phyloP scores from a whole-genome alignment of 2,888 invertebrate species.

The Nomada goodeniana region DNA sequence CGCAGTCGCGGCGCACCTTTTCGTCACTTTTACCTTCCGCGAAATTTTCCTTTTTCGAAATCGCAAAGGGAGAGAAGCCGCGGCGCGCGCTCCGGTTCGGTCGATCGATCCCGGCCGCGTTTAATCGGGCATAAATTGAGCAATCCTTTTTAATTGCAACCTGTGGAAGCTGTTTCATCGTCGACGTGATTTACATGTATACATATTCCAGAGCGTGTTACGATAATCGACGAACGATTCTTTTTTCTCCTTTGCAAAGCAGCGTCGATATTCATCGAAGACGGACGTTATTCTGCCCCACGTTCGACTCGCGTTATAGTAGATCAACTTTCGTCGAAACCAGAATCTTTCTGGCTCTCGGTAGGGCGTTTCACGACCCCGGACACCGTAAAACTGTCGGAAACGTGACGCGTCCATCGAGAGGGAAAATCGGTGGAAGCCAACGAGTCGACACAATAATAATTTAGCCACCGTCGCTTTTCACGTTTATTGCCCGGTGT shows the following conservation, averaged over 20 bases:
- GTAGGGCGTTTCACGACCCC: neutral
- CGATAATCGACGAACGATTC: slow-evolving; percentile 14
- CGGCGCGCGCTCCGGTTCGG: neutral
- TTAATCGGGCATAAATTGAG: slow-evolving; percentile 57
- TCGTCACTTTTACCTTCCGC: neutral
- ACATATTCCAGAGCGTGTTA: slow-evolving; percentile 40
- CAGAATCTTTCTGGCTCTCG: neutral
- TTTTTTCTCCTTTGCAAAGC: neutral
- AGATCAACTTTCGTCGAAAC: no score
- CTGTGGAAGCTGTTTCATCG: slow-evolving; percentile 19
- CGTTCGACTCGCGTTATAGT: no score
- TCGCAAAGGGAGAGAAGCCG: slow-evolving; percentile 17
- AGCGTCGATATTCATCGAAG: no score
- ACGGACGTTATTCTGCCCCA: no score
- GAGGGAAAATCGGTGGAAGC: slow-evolving; percentile 23
- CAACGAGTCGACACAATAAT: slow-evolving; percentile 25
- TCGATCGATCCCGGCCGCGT: slow-evolving; percentile 38
- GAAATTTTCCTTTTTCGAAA: slow-evolving; percentile 22
- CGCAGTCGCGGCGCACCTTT: neutral
- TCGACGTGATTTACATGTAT: slow-evolving; percentile 47
- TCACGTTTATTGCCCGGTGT: slow-evolving; percentile 53
- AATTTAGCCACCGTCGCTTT: slow-evolving; percentile 33
- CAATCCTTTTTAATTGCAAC: slow-evolving; percentile 55
- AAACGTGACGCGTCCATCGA: no score
- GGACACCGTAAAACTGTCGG: slow-evolving; percentile 50